Base-by-base conservation (phyloP, 1,140 invertebrate genomes). In the Trachelipus rathkii region DNA sequence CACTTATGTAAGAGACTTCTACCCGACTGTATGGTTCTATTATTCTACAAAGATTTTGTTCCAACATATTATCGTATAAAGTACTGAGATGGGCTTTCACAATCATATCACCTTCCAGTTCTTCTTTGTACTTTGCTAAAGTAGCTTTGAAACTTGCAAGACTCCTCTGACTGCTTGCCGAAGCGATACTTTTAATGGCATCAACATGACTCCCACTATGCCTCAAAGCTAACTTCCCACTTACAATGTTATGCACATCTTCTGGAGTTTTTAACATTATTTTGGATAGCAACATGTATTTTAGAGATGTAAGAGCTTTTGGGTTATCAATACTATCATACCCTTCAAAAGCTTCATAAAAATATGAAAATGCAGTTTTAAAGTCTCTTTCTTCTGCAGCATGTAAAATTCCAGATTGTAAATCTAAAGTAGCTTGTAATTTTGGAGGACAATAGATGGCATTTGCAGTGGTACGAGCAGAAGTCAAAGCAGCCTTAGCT, bases 341-440 rank as follows among this genome's bases (percentile, higher is more conserved):
- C 78, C 96, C 96, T 89, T 99, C 98, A 87, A 99, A 99, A 50
- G 97, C 97, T 88, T 99, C 98, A 87, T 99, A 99, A 85, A 99
- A 99, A 85, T 99, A 99, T 53, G 97, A 99, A 86, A 97, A 99
- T 50, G 97, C 98, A 81, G 97, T 99, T 89, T 99, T 99, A 85
- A 99, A 99, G 84, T 99, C 98, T 83, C 93, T 91, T 85, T 99
- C 98, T 86, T 99, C 98, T 44, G 97, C 97, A 53, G 98, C 97
- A 88, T 99, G 98, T 21, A 99, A 86, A 81, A 99, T 98, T 86
- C 89, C 97, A 45, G 97, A 99, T 85, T 99, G 97, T 68, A 99
- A 87, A 87, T 99, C 98, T 15, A 99, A 87, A 19, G 95, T 92
- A 15, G 95, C 95, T 86, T 99, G 97, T 87, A 99, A 92, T 87